A percentile compares a stretch with the other conserved stretches of the same genome.
Conservation (phyloP, 1,140 invertebrate genomes). For the Psix sp. region DNA sequence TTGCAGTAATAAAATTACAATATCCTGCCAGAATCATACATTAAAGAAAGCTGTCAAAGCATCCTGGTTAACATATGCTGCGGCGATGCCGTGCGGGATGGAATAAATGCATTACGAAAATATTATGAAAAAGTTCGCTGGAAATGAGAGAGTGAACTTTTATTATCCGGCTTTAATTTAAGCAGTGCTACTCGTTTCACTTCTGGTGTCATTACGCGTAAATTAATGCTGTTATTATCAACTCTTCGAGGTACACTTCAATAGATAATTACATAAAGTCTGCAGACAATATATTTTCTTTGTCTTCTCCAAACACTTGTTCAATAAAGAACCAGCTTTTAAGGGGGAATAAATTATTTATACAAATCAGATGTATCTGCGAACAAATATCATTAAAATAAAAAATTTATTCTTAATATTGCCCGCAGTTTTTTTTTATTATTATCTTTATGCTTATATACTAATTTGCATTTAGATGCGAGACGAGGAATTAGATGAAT, state of each 20-base stretch:
- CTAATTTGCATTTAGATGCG: too few species aligned
- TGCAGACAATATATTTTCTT: constrained; percentile 1
- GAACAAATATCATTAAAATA: too few species aligned
- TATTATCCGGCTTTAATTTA: constrained; percentile 77
- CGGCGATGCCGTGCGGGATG: constrained; percentile 26
- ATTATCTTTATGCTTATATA: too few species aligned
- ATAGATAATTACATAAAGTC: constrained; percentile 38
- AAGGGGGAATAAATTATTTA: too few species aligned
- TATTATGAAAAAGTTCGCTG: constrained; percentile 53
- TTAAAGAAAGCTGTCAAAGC: constrained; percentile 40
- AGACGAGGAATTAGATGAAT: too few species aligned
- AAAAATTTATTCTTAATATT: too few species aligned
- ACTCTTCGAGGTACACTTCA: constrained; percentile 42
- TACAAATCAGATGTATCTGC: too few species aligned
- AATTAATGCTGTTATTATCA: constrained; percentile 68
- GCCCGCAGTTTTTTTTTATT: too few species aligned
- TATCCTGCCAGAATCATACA: constrained; percentile 17
- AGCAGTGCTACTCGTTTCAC: constrained; percentile 73
- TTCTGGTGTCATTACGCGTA: constrained; percentile 71
- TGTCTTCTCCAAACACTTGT: not conserved
- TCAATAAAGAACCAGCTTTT: not conserved
- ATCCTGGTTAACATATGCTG: constrained; percentile 42
- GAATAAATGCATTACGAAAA: constrained; percentile 47
- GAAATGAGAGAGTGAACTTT: constrained; percentile 66
- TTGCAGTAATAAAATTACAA: constrained; percentile 17